A percentile compares a stretch with the other conserved stretches of the same genome.
These are phyloP conservation scores for Limnephilus auricula DNA, from an alignment of 2,888 invertebrate genomes.

Conservation along the genomic window DNA sequence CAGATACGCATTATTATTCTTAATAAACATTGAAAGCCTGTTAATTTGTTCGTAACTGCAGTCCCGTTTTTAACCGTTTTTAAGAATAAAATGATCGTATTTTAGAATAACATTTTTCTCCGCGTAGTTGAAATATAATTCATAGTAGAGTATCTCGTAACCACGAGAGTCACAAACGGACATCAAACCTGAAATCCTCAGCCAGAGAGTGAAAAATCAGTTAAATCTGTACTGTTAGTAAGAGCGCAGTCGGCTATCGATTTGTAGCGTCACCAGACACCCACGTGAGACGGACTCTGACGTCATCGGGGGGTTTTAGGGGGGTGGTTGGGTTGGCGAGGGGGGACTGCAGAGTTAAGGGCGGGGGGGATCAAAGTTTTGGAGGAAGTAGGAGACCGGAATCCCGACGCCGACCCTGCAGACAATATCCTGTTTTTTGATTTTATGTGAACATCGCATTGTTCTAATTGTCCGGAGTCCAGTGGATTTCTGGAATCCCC, in stretches of 20 bases:
- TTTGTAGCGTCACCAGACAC: constrained; percentile 47
- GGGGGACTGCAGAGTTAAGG: not conserved
- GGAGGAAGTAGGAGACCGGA: not conserved
- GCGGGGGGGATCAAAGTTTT: not conserved
- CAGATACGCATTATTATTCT: too few relatives aligned
- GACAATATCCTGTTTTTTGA: not conserved
- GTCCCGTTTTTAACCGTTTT: too few relatives aligned
- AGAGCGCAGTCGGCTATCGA: constrained; percentile 40
- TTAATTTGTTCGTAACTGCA: too few relatives aligned
- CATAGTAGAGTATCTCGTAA: not conserved
- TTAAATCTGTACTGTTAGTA: not conserved
- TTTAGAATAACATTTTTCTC: too few relatives aligned
- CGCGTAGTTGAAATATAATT: not conserved
- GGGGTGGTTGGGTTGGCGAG: not conserved
- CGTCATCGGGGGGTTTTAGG: constrained; percentile 29
- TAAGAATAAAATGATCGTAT: too few relatives aligned
- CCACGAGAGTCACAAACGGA: not conserved
- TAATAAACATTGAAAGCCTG: too few relatives aligned
- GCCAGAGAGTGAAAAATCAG: not conserved
- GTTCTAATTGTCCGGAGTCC: not conserved
- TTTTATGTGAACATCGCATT: not conserved
- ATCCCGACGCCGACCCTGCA: constrained; percentile 20
- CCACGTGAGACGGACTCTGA: constrained; percentile 44
- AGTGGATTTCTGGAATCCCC: not conserved
- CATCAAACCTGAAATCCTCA: not conserved